Base-by-base conservation (phyloP, 2,888 invertebrate species). In the Ennomos erosarius region DNA sequence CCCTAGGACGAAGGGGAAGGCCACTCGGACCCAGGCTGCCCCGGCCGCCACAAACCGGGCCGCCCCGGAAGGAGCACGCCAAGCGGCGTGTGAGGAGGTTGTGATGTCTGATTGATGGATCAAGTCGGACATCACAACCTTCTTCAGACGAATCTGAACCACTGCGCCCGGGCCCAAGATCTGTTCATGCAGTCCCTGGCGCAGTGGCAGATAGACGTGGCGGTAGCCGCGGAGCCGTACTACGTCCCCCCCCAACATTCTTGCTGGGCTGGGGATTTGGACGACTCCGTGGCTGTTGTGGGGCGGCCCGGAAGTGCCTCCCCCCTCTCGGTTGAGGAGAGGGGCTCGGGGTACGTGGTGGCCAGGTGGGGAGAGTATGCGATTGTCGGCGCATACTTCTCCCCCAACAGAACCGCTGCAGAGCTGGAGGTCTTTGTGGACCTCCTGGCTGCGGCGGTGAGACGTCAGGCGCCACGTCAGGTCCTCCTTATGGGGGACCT, bases 331-430 rank as follows among this genome's bases (percentile, higher is more conserved):
- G 42, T 47, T 5, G 33, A 8, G 16, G 44, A 37, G 34, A 49
- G 47, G 35, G 62, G 57, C 4, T 49, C 11, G 0, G 67, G 68
- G 0, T 65, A 49, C 33, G 64, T 65, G 1, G 48, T 46, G 0
- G 51, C 16, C 1, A n/a, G n/a, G 2, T 48, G 46, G 48, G 56
- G 50, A 6, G 59, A 42, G 3, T 10, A 55, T 3, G 34, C 44
- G 0, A 0, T 67, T 0, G 11, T 69, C 0, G 69, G 67, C 0
- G 56, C 52, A 0, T 69, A 69, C 44, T 67, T 67, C 53, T 68
- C 71, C n/a, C 71, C 71, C 0, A 71, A 65, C 10, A 43, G 59
- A 1, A 37, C 43, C 0, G 42, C 66, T 0, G 52, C 59, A 0
- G 68, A 73, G 4, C 67, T 68, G 8, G 69, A 68, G 44, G 33